Conservation (phyloP, 2,888 invertebrate species). For the Linnaemya tessellans region DNA sequence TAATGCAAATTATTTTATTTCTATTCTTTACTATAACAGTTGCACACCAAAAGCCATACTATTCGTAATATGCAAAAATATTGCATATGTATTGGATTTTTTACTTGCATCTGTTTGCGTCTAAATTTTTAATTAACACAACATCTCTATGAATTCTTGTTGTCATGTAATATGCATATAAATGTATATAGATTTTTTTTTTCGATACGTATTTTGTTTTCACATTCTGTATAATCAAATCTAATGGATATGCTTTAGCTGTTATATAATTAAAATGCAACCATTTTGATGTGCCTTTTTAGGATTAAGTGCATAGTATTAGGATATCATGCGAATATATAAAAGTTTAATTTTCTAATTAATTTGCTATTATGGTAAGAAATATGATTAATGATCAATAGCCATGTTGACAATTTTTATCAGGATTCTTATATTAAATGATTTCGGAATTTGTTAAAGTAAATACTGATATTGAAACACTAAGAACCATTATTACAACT, state of each 20-base stretch:
- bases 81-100: constrained; percentile 28
- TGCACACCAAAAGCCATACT: background rate
- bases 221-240: constrained; percentile 38
- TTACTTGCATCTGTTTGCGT: background rate
- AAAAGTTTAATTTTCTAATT: too few species aligned
- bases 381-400: too few species aligned
- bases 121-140: constrained; percentile 65
- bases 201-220: background rate
- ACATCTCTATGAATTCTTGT: constrained; percentile 61
- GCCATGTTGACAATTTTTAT: too few species aligned
- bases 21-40: constrained; percentile 15
- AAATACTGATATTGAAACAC: too few species aligned
- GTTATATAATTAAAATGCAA: constrained; percentile 48
- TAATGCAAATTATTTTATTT: constrained; percentile 65
- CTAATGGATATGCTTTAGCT: constrained; percentile 42
- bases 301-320: constrained; percentile 18
- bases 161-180: constrained; percentile 31
- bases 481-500: too few species aligned
- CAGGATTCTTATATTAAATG: too few species aligned
- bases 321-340: too few species aligned
- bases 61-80: constrained; percentile 24
- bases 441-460: too few species aligned
- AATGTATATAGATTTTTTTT: background rate
- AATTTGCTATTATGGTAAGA: too few species aligned
- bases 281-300: constrained; percentile 18